Conservation (phyloP, 1,140 invertebrate species). For the Cydia pomonella region DNA sequence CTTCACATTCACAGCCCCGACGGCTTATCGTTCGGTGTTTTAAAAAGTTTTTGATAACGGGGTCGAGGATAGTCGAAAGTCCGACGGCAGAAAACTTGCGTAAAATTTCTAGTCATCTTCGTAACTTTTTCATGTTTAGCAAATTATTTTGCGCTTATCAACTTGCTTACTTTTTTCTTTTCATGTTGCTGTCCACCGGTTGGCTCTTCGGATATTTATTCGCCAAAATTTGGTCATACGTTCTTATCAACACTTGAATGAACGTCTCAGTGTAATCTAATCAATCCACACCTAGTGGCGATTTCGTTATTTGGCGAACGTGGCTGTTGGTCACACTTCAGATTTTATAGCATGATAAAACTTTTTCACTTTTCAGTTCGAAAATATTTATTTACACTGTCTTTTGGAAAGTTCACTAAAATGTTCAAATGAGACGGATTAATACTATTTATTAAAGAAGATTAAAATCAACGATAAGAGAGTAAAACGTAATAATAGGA, state of each 20-base stretch:
- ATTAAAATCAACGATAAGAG: constrained; percentile 29
- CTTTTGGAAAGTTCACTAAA: constrained; percentile 26
- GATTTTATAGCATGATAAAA: constrained; percentile 52
- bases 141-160: constrained; percentile 36
- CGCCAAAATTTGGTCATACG: constrained; percentile 63
- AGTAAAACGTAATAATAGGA: constrained; percentile 28
- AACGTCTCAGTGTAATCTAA: constrained; percentile 70
- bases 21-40: constrained; percentile 68
- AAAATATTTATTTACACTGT: constrained; percentile 40
- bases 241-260: constrained; percentile 72
- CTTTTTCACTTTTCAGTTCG: constrained; percentile 60
- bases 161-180: constrained; percentile 72
- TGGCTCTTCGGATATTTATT: constrained; percentile 55
- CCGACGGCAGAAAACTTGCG: constrained; percentile 60
- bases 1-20: constrained; percentile 75
- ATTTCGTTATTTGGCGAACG: constrained; percentile 57
- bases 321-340: constrained; percentile 54
- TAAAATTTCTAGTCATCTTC: constrained; percentile 62
- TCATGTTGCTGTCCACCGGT: constrained; percentile 61
- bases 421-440: constrained; percentile 3
- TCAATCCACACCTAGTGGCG: constrained; percentile 63
- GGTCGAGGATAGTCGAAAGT: constrained; percentile 60
- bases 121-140: constrained; percentile 55
- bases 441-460: neutral
- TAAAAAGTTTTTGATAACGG: constrained; percentile 69